These are phyloP conservation scores for Hydrochoerus hydrochaeris DNA, from an alignment of 2,113 vertebrate genomes.

Conservation along the genomic window DNA sequence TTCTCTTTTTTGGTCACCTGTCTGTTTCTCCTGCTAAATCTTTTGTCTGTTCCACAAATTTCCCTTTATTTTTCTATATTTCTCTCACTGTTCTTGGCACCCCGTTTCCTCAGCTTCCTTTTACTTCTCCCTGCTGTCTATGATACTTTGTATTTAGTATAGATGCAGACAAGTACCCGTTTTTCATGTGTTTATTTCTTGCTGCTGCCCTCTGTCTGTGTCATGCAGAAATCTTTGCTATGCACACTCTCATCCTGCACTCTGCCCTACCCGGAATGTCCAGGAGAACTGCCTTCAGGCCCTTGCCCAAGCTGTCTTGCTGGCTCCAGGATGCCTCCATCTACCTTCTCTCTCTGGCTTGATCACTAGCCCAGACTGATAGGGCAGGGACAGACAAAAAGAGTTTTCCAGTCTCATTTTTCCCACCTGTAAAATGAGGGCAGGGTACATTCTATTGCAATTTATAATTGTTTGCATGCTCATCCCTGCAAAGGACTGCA, in stretches of 20 bases:
- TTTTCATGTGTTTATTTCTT: background rate
- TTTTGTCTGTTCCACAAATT: background rate
- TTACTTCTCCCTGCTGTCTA: background rate
- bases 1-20: background rate
- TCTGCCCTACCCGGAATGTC: background rate
- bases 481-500: background rate
- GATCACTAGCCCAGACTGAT: background rate
- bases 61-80: background rate
- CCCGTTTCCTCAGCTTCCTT: background rate
- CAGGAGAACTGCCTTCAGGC: background rate
- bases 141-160: background rate
- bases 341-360: background rate
- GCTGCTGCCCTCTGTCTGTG: background rate
- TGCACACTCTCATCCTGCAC: background rate
- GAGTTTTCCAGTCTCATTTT: background rate
- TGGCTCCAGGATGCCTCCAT: background rate
- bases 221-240: background rate
- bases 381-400: background rate
- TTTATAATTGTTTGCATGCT: fast-evolving
- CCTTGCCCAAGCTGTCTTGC: background rate
- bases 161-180: background rate
- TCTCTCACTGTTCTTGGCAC: background rate
- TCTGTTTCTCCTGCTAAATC: background rate
- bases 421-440: background rate
- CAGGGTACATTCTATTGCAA: background rate